Evolutionary conservation across 2,113 vertebrate genomes (phyloP), one percentile per base, ranked within the genome.

Genomic region (Oophaga pumilio): DNA sequence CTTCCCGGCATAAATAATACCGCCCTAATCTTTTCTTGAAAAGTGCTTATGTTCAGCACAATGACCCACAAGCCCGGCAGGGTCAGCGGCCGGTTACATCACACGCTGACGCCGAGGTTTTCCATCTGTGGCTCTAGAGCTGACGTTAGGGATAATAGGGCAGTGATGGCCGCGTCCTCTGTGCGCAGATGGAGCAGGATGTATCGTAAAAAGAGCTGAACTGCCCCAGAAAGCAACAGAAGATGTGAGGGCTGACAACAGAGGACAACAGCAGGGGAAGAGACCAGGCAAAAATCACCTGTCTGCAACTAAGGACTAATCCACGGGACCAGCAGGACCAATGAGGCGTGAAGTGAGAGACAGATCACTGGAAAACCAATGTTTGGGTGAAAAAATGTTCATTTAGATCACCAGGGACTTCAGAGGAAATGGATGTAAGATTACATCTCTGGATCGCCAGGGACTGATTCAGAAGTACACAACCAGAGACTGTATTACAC

Each of bases 1-100:
- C 77, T 85, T 64, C 59, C 79, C 14, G 0, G n/a, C 85, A 71
- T 33, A 43, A 69, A 81, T 60, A 87, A 71, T 74, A 62, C 66
- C 86, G 49, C 68, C 28, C 86, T 87, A 87, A 87, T 82, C 86
- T 87, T 87, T 87, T 76, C 79, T 82, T 87, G 86, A 87, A 82
- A 82, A 87, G 86, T 87, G 79, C 82, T 87, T 87, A 87, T 87
- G 59, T 71, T 49, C 33, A 60, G 64, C 64, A 74, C 78, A 60
- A 62, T 87, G 86, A 73, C 78, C 79, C 33, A 2, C 56, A 18
- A 15, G 69, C 66, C 66, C 56, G 71, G 22, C 33, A 14, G 76
- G 85, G 85, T 80, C 85, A 81, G 50, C 24, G 50, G 33, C 8
- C 13, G 85, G 85, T 71, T 71, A 87, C 59, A 43, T 22, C 26